Percentiles rank a stretch among this genome's conserved stretches.
These are phyloP conservation scores for Pteromalus puparum DNA, from an alignment of 1,140 invertebrate species.

Conservation along the genomic window DNA sequence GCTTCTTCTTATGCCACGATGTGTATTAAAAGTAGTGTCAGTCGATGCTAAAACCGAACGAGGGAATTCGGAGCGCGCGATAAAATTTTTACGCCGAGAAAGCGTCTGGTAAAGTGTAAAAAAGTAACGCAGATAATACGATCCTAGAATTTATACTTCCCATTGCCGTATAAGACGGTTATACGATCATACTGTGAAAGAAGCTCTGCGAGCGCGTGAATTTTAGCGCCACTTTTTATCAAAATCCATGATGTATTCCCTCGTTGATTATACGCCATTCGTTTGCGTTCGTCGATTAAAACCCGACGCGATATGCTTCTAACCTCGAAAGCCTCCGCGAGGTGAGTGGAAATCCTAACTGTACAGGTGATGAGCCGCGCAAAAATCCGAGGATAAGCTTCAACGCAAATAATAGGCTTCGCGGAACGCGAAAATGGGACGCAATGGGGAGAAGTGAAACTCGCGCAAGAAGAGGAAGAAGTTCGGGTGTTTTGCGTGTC, in stretches of 20 bases:
- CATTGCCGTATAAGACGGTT: not conserved
- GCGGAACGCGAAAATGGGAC: constrained; percentile 11
- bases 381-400: not conserved
- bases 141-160: not conserved
- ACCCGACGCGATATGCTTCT: not conserved
- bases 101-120: not conserved
- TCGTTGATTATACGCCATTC: no score
- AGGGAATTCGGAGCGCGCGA: not conserved
- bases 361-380: not conserved
- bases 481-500: not conserved
- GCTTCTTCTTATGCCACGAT: no score
- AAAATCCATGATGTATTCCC: no score
- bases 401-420: constrained; percentile 2
- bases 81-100: not conserved
- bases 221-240: no score
- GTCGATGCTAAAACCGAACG: not conserved
- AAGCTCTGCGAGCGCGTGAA: no score
- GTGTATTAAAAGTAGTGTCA: no score
- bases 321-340: not conserved
- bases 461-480: not conserved
- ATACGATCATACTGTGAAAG: not conserved
- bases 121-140: not conserved
- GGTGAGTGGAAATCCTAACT: not conserved
- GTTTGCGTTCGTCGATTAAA: not conserved
- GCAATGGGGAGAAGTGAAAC: not conserved